These are phyloP conservation scores for Drosophila colorata DNA, from an alignment of 2,888 invertebrate species.

Conservation along the genomic window DNA sequence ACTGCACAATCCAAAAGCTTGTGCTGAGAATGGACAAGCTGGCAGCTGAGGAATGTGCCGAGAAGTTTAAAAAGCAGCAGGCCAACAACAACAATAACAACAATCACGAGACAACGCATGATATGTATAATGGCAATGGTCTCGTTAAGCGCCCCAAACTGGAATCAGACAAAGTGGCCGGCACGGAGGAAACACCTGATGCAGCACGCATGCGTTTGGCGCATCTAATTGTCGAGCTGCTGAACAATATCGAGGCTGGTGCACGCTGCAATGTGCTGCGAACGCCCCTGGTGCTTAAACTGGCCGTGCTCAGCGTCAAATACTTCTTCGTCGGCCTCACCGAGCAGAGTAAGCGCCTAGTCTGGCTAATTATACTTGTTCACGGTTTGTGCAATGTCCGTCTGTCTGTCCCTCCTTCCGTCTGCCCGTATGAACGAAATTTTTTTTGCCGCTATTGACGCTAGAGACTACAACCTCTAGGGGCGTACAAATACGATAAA, in stretches of 20 bases:
- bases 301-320: conserved; percentile 90
- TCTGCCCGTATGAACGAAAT: no score
- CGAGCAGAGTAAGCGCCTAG: conserved; percentile 87
- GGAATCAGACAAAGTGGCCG: conserved; percentile 25
- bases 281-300: conserved; percentile 87
- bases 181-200: conserved; percentile 52
- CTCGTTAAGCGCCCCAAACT: conserved; percentile 51
- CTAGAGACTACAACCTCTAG: no score
- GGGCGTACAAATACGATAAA: no score
- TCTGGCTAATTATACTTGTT: background rate
- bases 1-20: conserved; percentile 80
- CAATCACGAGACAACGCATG: conserved; percentile 33
- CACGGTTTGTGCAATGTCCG: no score
- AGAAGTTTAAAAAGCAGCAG: conserved; percentile 53
- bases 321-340: conserved; percentile 92
- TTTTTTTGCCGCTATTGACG: no score
- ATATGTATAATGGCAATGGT: conserved; percentile 43
- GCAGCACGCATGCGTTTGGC: conserved; percentile 71
- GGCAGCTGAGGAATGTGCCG: conserved; percentile 51
- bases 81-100: conserved; percentile 59
- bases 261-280: conserved; percentile 87
- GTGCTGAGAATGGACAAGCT: conserved; percentile 75
- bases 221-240: conserved; percentile 87
- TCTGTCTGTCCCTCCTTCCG: no score
- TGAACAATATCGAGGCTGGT: conserved; percentile 89